Evolutionary conservation across 1,140 invertebrate genomes (phyloP), one percentile per base, ranked within the genome.

Genomic region (Tetragnatha versicolor): DNA sequence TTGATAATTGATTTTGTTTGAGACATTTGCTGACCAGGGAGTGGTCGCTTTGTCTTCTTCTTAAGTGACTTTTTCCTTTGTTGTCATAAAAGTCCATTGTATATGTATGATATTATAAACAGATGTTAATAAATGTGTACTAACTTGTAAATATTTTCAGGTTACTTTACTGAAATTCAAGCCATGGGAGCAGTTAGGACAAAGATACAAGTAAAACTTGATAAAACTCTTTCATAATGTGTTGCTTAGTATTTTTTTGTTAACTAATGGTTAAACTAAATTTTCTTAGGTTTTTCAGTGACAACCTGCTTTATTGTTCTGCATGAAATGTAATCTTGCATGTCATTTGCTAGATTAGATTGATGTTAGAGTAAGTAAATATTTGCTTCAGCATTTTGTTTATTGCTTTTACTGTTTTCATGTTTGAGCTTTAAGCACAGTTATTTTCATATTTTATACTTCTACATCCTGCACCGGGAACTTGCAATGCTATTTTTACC

Each of bases 181-280:
- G 86, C 87, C 3, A 87, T 87, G 84, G 88, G 87, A 53, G 87
- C 88, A 20, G 87, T 89, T 17, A 83, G 87, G 82, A 86, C 87
- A 14, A 85, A 86, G 84, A 87, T 88, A 49, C 88, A 88, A 85
- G 88, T 89, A 84, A 75, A 42, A 31, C n/a, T 35, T 47, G 2
- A n/a, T 60, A 14, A 1, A 47, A 3, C 25, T 12, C 2, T 60
- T 33, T 42, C 3, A 12, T 27, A 22, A 27, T 29, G 22, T 27
- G 14, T 1, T 73, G 10, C 17, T 55, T 22, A 49, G 27, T 9
- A n/a, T 63, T 33, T 39, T 53, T 5, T 63, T 45, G 17, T 35
- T 39, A 65, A 10, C 31, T 51, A 33, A 31, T 42, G 12, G 58
- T 60, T 25, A 73, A 73, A 58, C 20, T 47, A 58, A n/a, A 53